These are phyloP conservation scores for Anguilla pacifica DNA, from an alignment of 2,797 vertebrate genomes.

Conservation along the genomic window DNA sequence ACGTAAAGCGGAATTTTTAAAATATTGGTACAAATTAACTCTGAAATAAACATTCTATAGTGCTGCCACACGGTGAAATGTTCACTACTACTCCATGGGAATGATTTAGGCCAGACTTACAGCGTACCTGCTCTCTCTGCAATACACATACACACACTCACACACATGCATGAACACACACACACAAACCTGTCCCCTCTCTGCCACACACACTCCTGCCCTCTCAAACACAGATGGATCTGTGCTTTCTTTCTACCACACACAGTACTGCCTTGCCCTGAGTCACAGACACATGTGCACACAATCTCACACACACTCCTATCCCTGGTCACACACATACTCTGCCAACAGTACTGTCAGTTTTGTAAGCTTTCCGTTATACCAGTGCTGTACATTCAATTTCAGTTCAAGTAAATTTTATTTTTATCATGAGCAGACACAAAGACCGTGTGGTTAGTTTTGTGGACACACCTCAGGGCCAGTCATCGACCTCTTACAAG, in stretches of 20 bases:
- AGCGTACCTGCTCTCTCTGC: neutral
- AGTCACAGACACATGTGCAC: too few species aligned
- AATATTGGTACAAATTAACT: neutral
- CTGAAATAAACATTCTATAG: neutral
- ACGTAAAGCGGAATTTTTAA: neutral
- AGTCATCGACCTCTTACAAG: slow-evolving; percentile 49
- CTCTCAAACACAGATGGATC: neutral
- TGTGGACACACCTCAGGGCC: slow-evolving; percentile 39
- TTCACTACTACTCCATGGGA: neutral
- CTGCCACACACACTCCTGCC: neutral
- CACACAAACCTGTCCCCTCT: neutral
- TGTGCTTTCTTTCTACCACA: too few species aligned
- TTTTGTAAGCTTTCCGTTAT: too few species aligned
- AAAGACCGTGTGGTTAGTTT: neutral
- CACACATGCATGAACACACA: neutral
- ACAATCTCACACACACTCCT: neutral
- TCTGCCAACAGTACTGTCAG: too few species aligned
- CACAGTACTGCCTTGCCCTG: too few species aligned
- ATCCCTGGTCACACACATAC: too few species aligned
- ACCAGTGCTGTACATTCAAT: too few species aligned
- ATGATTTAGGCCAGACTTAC: neutral
- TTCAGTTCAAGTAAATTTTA: too few species aligned
- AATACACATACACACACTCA: neutral
- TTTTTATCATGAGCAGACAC: neutral
- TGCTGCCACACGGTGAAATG: neutral